A percentile compares a stretch with the other conserved stretches of the same genome.
phyloP scores from a whole-genome alignment of 2,888 invertebrate genomes.

The Sipha maydis region DNA sequence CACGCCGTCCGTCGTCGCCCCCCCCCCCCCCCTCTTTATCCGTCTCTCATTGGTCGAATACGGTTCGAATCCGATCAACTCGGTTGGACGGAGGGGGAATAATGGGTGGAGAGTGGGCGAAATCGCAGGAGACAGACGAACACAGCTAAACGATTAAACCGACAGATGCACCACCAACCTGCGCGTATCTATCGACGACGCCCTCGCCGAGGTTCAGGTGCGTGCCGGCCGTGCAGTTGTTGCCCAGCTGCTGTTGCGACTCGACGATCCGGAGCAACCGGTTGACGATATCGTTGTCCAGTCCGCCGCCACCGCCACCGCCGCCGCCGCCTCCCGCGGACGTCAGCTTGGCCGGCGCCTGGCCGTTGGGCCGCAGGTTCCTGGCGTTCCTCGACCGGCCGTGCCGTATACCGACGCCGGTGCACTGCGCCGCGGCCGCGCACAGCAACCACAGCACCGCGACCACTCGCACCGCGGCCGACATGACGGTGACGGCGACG shows the following conservation, averaged over 20 bases:
- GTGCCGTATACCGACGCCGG: slow-evolving; percentile 69
- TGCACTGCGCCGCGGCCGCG: slow-evolving; percentile 46
- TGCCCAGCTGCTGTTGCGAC: slow-evolving; percentile 88
- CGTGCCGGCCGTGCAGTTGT: slow-evolving; percentile 93
- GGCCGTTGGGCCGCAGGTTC: background rate
- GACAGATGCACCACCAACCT: slow-evolving; percentile 67
- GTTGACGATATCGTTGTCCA: slow-evolving; percentile 82
- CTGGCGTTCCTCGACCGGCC: slow-evolving; percentile 69
- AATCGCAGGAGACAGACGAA: no score
- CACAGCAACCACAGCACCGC: slow-evolving; percentile 58
- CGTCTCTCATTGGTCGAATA: no score
- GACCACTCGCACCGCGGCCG: slow-evolving; percentile 27
- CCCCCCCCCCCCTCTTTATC: no score
- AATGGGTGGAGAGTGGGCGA: no score
- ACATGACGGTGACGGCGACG: no score
- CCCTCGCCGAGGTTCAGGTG: slow-evolving; percentile 92
- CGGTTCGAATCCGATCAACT: no score
- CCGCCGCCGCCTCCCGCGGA: no score
- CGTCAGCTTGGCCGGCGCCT: background rate
- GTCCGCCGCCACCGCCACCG: background rate
- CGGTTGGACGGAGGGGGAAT: no score
- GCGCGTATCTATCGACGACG: slow-evolving; percentile 93
- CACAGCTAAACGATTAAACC: no score
- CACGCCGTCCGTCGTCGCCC: no score
- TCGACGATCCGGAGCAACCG: slow-evolving; percentile 87